These are phyloP conservation scores for Yponomeuta evonymella DNA, from an alignment of 2,888 invertebrate species.

Conservation along the genomic window DNA sequence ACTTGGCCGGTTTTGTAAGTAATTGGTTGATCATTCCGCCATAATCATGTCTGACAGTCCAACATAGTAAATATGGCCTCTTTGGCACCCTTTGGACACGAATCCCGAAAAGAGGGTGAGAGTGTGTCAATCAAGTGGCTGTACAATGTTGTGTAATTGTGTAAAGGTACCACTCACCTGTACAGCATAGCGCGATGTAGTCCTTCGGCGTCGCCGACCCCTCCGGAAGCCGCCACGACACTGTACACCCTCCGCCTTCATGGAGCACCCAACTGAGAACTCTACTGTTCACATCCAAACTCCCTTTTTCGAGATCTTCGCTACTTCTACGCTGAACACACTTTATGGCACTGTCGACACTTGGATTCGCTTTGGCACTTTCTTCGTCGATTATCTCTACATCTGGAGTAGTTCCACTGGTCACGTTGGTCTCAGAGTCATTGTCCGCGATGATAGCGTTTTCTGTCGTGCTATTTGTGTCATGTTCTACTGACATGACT, in stretches of 20 bases:
- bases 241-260: slow-evolving; percentile 48
- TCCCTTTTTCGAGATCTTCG: slow-evolving; percentile 17
- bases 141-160: not conserved
- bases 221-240: slow-evolving; percentile 68
- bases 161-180: slow-evolving; percentile 56
- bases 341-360: slow-evolving; percentile 6
- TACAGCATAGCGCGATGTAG: slow-evolving; percentile 73
- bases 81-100: too few relatives aligned
- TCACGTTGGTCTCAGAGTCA: slow-evolving; percentile 35
- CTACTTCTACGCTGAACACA: slow-evolving; percentile 23
- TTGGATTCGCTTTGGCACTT: slow-evolving; percentile 4
- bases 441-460: slow-evolving; percentile 1
- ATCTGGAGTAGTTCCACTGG: slow-evolving; percentile 27
- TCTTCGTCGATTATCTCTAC: slow-evolving; percentile 17
- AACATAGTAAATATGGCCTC: too few relatives aligned
- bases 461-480: not conserved
- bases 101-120: too few relatives aligned
- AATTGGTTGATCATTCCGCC: too few relatives aligned
- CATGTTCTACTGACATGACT: slow-evolving; percentile 68
- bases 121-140: too few relatives aligned
- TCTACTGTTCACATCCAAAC: slow-evolving; percentile 9
- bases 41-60: too few relatives aligned
- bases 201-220: slow-evolving; percentile 53
- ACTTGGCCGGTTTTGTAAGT: too few relatives aligned
- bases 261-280: slow-evolving; percentile 58